Evolutionary conservation across 2,113 vertebrate species (phyloP).

Genomic region (Canis aureus): DNA sequence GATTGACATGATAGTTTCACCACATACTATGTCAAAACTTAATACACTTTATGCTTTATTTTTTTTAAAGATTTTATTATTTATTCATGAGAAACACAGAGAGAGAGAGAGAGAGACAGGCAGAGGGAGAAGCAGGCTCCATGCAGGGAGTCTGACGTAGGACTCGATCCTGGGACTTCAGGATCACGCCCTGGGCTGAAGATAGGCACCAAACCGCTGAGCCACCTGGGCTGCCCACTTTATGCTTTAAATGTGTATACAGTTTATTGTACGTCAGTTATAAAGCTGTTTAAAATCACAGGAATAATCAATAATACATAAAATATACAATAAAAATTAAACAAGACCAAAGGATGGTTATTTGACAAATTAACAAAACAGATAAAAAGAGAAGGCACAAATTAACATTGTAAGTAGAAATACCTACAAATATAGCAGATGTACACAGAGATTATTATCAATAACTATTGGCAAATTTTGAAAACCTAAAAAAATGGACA

Average conservation of each 20-base stretch:
- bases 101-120: too few relatives aligned
- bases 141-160: too few relatives aligned
- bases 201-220: too few relatives aligned
- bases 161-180: too few relatives aligned
- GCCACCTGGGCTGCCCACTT: too few relatives aligned
- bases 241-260: neutral
- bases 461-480: neutral
- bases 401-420: neutral
- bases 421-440: neutral
- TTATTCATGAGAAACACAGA: too few relatives aligned
- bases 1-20: neutral
- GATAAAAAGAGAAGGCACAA: conserved; percentile 30
- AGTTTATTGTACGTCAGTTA: conserved; percentile 10
- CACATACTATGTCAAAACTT: neutral
- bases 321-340: neutral
- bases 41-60: neutral
- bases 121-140: too few relatives aligned
- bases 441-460: neutral
- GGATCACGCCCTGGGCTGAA: too few relatives aligned
- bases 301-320: neutral
- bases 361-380: conserved; percentile 2
- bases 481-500: conserved; percentile 3
- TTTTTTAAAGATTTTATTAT: too few relatives aligned
- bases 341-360: neutral
- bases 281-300: neutral